Base-by-base conservation (phyloP, 2,888 invertebrate genomes). In the Hoplodrina blanda region DNA sequence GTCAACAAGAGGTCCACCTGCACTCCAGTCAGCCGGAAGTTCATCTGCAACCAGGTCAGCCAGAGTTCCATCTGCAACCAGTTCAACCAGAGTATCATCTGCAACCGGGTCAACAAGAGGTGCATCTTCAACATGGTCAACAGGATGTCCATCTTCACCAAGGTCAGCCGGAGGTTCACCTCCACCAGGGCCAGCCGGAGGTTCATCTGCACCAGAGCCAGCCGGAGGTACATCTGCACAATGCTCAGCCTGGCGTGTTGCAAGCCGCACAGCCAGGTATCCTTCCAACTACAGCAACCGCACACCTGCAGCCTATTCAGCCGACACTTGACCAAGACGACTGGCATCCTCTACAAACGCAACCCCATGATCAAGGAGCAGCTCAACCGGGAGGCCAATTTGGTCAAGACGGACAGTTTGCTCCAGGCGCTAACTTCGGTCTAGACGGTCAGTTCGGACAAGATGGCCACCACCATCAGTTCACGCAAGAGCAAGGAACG, bases 261-360 rank as follows among this genome's bases (percentile, higher is more conserved):
- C 86, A 85, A 17, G 76, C 78, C 50, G 52, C 71, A 30, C 80
- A 80, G n/a, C 73, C 84, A 44, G 76, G 83, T 19, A 52, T 78
- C 17, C 50, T 73, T 11, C 85, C 78, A 37, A 85, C 78, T 66
- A 82, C 77, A 56, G 62, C 69, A 52, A 85, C 79, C n/a, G 53
- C 75, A 11, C 76, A 85, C 46, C 50, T 81, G 41, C 86, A 86
- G 13, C 80, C 83, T 17, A 85, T 89, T 44, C 91, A 91, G 53
- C 87, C 90, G 1, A 76, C 84, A 0, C 62, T 84, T n/a, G 95
- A 95, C 50, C 91, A 93, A 77, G 90, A 94, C 17, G 95, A 95
- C 8, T 95, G 95, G 95, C 92, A 95, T 2, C 95, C 95, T 4
- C 92, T 95, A n/a, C 88, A 92, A 1, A 52, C 91, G 0, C 91